Conservation (phyloP, 2,888 invertebrate genomes). For the Iselma pallidipennis region DNA sequence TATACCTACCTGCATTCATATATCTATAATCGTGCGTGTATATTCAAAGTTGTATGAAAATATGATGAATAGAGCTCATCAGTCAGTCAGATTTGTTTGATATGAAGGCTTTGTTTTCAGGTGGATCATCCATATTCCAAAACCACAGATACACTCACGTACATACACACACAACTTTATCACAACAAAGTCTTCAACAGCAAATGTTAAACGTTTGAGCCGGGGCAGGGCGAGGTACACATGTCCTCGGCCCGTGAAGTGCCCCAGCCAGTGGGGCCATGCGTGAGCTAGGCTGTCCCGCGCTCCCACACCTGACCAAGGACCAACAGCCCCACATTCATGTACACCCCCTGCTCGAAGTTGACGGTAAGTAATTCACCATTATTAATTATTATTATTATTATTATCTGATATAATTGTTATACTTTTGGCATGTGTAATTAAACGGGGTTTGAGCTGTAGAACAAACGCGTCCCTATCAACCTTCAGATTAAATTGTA, state of each 20-base stretch:
- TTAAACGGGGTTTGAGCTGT: conserved; percentile 6
- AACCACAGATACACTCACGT: no score
- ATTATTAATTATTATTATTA: conserved; percentile 5
- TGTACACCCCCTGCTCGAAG: conserved; percentile 47
- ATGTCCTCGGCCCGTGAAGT: conserved; percentile 34
- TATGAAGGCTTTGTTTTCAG: conserved; percentile 1
- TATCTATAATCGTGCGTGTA: not conserved
- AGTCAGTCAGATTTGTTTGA: not conserved
- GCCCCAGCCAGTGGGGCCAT: conserved; percentile 45
- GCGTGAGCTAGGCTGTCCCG: conserved; percentile 47
- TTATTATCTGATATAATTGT: conserved; percentile 5
- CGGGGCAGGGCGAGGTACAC: conserved; percentile 27
- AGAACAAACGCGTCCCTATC: not conserved
- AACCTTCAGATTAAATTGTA: conserved; percentile 8
- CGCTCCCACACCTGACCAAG: conserved; percentile 42
- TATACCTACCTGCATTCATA: not conserved
- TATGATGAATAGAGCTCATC: conserved; percentile 1
- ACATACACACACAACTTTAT: no score
- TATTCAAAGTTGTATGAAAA: not conserved
- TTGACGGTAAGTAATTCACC: conserved; percentile 40
- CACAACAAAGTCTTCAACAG: not conserved
- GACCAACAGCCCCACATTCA: conserved; percentile 47
- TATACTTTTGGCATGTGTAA: conserved; percentile 3
- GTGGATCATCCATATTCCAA: not conserved
- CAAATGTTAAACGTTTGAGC: not conserved